These are phyloP conservation scores for Globia sparganii DNA, from an alignment of 2,888 invertebrate species.

Conservation along the genomic window DNA sequence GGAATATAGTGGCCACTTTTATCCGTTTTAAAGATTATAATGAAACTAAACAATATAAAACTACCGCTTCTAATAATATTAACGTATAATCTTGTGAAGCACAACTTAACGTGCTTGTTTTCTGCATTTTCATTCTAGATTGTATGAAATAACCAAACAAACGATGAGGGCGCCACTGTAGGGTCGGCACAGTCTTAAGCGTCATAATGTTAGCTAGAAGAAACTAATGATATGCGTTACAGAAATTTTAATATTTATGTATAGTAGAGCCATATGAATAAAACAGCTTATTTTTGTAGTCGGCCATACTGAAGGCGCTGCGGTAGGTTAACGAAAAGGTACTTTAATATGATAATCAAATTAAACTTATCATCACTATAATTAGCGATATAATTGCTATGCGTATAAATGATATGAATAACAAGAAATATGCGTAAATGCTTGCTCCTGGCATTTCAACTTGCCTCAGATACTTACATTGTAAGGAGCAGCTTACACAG, in stretches of 20 bases:
- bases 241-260: background rate
- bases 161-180: too few relatives aligned
- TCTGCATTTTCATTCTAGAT: too few relatives aligned
- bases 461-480: constrained; percentile 78
- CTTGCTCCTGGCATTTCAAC: constrained; percentile 71
- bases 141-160: too few relatives aligned
- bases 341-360: constrained; percentile 65
- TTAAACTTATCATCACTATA: constrained; percentile 72
- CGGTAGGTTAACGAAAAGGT: constrained; percentile 75
- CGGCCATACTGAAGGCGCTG: constrained; percentile 61
- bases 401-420: constrained; percentile 18
- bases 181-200: too few relatives aligned
- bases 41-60: too few relatives aligned
- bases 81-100: too few relatives aligned
- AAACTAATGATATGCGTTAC: background rate
- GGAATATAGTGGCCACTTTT: too few relatives aligned
- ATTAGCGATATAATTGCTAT: constrained; percentile 70
- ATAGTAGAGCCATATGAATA: constrained; percentile 31
- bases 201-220: constrained; percentile 1
- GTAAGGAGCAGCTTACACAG: constrained; percentile 78
- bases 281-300: constrained; percentile 19
- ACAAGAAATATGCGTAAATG: constrained; percentile 72
- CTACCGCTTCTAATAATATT: too few relatives aligned
- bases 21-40: too few relatives aligned
- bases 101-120: too few relatives aligned